Evolutionary conservation across 2,113 vertebrate species (phyloP), one percentile per base, ranked within the genome.

Genomic region (Caranx ignobilis): DNA sequence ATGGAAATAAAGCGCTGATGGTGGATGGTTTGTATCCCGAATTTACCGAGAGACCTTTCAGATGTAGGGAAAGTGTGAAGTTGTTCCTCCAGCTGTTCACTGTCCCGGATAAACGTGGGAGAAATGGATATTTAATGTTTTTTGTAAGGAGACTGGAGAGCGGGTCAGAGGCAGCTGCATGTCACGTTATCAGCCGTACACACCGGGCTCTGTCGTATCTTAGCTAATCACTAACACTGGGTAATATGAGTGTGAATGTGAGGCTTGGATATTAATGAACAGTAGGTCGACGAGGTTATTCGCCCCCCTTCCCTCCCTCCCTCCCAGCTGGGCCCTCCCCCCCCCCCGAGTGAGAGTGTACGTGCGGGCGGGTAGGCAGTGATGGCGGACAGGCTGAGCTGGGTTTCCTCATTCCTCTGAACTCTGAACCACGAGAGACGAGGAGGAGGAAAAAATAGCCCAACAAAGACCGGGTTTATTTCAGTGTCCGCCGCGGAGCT

Each of bases 401-500:
- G 1, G 0, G 35, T 2, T 68, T 80, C 83, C 83, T 73, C 55
- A 35, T 79, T 75, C 62, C 62, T 32, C 7, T 52, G 66, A 77
- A 10, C 35, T 26, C 50, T n/a, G n/a, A 60, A 60, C 15, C 3
- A 5, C 3, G 1, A 2, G 3, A 1, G 19, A 26, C 26, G 26
- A 26, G 26, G 26, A 26, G 26, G 26, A 21, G 3, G 18, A n/a
- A 21, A 54, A 52, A n/a, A n/a, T n/a, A n/a, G n/a, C 7, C 6
- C 18, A 15, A 77, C 1, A 34, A 19, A 11, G 6, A 7, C 8
- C 55, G 13, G 11, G 2, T 16, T 8, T 5, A 5, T 4, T 8
- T 37, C 41, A 8, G 1, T 16, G 4, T 35, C 4, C 13, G 1
- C 39, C 7, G 50, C 26, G 8, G 32, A 37, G 21, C 4, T 1